Conservation (phyloP, 2,797 vertebrate genomes). For the Gambelia wislizenii region DNA sequence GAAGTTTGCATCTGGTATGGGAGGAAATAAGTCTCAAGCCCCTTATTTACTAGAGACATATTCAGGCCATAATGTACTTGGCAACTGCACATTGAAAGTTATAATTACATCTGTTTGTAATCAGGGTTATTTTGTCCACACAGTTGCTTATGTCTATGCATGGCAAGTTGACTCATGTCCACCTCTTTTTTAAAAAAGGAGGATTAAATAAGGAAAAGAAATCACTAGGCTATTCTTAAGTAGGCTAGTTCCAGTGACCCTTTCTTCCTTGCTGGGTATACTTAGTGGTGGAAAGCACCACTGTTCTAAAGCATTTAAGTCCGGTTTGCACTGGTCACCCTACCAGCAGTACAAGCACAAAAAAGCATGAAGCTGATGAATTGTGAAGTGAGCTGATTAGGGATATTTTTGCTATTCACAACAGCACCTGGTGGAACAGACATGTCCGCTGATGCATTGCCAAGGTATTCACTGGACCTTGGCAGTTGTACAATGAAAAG, state of each 20-base stretch:
- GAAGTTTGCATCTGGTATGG: neutral
- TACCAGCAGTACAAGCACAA: neutral
- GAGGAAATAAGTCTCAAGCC: constrained; percentile 6
- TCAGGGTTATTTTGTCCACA: constrained; percentile 25
- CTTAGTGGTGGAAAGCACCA: neutral
- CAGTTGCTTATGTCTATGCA: constrained; percentile 2
- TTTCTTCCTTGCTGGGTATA: neutral
- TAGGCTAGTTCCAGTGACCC: neutral
- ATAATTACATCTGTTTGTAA: constrained; percentile 15
- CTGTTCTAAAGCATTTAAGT: neutral
- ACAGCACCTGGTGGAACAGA: constrained; percentile 53
- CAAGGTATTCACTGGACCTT: constrained; percentile 37
- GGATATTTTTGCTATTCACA: constrained; percentile 44
- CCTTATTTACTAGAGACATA: constrained; percentile 6
- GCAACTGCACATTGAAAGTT: neutral
- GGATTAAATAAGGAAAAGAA: constrained; percentile 25
- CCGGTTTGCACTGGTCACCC: constrained; percentile 7
- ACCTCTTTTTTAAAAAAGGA: constrained; percentile 2
- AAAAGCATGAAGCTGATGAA: neutral
- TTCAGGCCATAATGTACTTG: constrained; percentile 17
- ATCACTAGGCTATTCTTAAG: constrained; percentile 29
- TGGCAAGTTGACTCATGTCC: neutral
- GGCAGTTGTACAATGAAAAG: constrained; percentile 22
- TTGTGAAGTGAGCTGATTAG: constrained; percentile 43
- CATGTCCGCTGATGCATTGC: neutral